A percentile compares a stretch with the other conserved stretches of the same genome.
Evolutionary conservation across 2,797 vertebrate species (phyloP).

Genomic region (Phalloptychus januarius): DNA sequence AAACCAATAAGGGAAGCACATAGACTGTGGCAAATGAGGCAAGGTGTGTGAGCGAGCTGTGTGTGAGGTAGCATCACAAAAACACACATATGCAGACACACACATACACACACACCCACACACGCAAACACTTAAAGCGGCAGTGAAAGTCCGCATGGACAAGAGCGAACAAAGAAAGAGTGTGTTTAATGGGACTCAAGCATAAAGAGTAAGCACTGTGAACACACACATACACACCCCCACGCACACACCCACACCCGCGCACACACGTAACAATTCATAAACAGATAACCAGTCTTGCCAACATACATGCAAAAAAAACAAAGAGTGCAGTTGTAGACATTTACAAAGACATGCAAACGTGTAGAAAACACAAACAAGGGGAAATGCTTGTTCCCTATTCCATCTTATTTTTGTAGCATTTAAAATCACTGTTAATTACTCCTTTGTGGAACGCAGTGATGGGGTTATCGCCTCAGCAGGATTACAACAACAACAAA

Average conservation of each 20-base stretch:
- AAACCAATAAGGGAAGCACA: slow-evolving; percentile 60
- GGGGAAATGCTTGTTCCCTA: slow-evolving; percentile 68
- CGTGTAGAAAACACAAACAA: slow-evolving; percentile 67
- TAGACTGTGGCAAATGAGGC: slow-evolving; percentile 61
- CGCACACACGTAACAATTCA: slow-evolving; percentile 23
- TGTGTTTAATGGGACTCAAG: slow-evolving; percentile 66
- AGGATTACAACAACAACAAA: slow-evolving; percentile 64
- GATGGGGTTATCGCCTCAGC: slow-evolving; percentile 77
- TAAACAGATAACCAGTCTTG: slow-evolving; percentile 53
- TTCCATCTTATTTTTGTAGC: slow-evolving; percentile 87
- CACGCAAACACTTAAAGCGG: slow-evolving; percentile 44
- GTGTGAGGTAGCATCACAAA: slow-evolving; percentile 65
- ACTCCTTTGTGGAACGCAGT: slow-evolving; percentile 79
- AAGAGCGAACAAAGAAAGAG: slow-evolving; percentile 36
- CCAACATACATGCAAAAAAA: slow-evolving; percentile 58
- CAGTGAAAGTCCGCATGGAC: slow-evolving; percentile 56
- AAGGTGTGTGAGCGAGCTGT: slow-evolving; percentile 48
- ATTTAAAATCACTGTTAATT: slow-evolving; percentile 84
- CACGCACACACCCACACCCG: slow-evolving; percentile 48
- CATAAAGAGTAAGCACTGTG: slow-evolving; percentile 77
- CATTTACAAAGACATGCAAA: slow-evolving; percentile 67
- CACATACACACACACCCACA: slow-evolving; percentile 40
- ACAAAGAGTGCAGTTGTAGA: slow-evolving; percentile 48
- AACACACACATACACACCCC: slow-evolving; percentile 62
- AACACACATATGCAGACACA: slow-evolving; percentile 48